Percentiles rank a stretch among this genome's conserved stretches.
These are phyloP conservation scores for Sinosuthora webbiana DNA, from an alignment of 2,113 vertebrate genomes.

Conservation along the genomic window DNA sequence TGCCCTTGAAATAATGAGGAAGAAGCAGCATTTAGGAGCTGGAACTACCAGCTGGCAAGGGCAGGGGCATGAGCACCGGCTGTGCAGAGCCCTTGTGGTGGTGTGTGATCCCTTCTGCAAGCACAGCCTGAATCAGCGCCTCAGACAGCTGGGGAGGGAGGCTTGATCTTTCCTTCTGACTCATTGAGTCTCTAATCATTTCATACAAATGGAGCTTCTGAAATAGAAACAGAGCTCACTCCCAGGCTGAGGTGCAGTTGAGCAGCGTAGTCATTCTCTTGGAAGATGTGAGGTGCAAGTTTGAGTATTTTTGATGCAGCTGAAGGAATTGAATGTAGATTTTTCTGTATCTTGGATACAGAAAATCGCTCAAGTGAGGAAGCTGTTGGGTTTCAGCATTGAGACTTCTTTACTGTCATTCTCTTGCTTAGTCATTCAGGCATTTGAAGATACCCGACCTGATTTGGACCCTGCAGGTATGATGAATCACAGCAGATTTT, in stretches of 20 bases:
- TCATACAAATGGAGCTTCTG: background rate
- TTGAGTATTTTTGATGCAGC: background rate
- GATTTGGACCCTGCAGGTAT: background rate
- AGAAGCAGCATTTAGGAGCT: background rate
- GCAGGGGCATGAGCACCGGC: fast-evolving
- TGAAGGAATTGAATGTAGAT: background rate
- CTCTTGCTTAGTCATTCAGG: background rate
- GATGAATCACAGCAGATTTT: background rate
- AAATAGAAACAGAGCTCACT: background rate
- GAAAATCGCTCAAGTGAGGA: background rate
- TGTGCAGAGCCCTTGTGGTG: fast-evolving
- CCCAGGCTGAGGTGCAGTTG: background rate
- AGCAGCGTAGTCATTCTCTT: slow-evolving; percentile 4
- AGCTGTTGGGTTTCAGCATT: background rate
- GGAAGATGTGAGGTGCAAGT: background rate
- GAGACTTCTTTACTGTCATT: background rate
- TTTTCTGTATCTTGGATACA: slow-evolving; percentile 2
- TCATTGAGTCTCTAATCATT: background rate
- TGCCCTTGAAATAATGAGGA: background rate
- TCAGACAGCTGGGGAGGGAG: background rate
- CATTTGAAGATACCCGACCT: background rate
- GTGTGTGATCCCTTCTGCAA: background rate
- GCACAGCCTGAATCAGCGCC: background rate
- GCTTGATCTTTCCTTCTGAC: background rate
- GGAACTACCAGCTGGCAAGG: fast-evolving